A percentile compares a stretch with the other conserved stretches of the same genome.
These are phyloP conservation scores for Pagetopsis macropterus DNA, from an alignment of 2,797 vertebrate species.

Conservation along the genomic window DNA sequence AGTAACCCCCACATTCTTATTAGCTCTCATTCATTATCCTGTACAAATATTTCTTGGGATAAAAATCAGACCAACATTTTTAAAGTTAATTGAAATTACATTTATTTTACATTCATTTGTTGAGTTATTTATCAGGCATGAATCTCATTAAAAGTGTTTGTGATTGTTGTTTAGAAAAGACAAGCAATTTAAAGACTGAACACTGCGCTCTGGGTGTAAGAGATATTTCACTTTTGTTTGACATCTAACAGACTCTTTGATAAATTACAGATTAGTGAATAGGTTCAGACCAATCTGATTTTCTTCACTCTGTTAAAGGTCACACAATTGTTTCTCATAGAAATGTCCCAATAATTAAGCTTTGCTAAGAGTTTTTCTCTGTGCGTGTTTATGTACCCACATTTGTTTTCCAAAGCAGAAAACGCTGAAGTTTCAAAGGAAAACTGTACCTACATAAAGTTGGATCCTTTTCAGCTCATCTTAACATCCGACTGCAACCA, in stretches of 20 bases:
- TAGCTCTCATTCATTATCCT: too few relatives aligned
- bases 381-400: constrained; percentile 1
- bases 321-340: neutral
- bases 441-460: constrained; percentile 72
- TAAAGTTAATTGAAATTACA: neutral
- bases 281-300: neutral
- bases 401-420: constrained; percentile 32
- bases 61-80: neutral
- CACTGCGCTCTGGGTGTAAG: neutral
- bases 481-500: constrained; percentile 66
- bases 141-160: constrained; percentile 3
- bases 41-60: neutral
- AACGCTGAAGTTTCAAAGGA: neutral
- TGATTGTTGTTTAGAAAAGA: neutral
- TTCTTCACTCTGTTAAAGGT: neutral
- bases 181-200: neutral
- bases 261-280: neutral
- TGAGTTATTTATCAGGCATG: neutral
- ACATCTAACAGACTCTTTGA: neutral
- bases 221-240: neutral
- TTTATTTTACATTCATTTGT: too few relatives aligned
- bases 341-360: neutral
- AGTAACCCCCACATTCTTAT: neutral
- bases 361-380: constrained; percentile 3
- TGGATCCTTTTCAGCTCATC: constrained; percentile 68